Conservation (phyloP, 2,113 vertebrate genomes). For the Ophthalmotilapia sp. region DNA sequence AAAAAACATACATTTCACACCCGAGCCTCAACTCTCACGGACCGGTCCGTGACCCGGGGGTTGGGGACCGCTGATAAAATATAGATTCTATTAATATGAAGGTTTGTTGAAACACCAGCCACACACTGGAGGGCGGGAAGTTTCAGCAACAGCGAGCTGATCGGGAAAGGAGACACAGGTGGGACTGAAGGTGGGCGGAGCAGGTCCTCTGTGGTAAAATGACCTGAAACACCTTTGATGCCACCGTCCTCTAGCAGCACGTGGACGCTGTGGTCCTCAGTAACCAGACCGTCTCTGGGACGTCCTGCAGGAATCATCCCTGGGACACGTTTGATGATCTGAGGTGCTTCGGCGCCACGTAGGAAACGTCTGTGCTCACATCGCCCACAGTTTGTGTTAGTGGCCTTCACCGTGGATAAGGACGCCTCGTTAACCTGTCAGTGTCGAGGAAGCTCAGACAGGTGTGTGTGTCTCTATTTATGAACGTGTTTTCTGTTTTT, state of each 20-base stretch:
- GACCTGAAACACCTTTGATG: not conserved
- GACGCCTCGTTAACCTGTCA: not conserved
- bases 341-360: not conserved
- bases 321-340: not conserved
- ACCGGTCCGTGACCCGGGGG: not conserved
- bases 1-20: not conserved
- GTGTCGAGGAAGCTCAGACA: not conserved
- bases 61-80: not conserved
- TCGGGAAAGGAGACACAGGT: not conserved
- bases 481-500: not conserved
- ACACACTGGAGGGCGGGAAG: not conserved
- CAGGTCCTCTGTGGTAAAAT: not conserved
- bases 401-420: not conserved
- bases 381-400: not conserved
- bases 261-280: not conserved
- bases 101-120: not conserved
- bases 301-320: not conserved
- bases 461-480: not conserved
- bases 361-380: not conserved
- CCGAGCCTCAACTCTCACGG: not conserved
- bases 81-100: not conserved
- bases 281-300: not conserved
- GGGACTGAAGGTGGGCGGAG: not conserved
- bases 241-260: fast-evolving
- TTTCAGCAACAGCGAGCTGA: not conserved